Evolutionary conservation across 1,140 invertebrate genomes (phyloP).

Genomic region (Calephelis virginiensis): DNA sequence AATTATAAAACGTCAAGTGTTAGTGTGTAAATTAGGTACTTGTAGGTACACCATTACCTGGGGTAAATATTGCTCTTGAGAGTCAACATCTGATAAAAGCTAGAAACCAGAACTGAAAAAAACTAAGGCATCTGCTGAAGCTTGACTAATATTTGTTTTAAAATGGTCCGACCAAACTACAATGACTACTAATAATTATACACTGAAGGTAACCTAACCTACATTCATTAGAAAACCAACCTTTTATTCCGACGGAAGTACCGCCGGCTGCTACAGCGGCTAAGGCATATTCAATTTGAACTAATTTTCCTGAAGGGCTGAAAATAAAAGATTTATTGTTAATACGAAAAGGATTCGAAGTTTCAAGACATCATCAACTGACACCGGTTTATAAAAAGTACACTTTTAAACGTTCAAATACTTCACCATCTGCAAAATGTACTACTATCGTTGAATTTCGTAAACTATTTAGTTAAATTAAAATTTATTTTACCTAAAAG

Average conservation of each 20-base stretch:
- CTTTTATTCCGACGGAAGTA: constrained; percentile 99
- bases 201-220: constrained; percentile 38
- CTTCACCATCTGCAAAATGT: not conserved
- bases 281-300: constrained; percentile 99
- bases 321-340: constrained; percentile 52
- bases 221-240: constrained; percentile 72
- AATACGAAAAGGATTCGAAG: constrained; percentile 7
- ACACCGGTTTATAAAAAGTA: not conserved
- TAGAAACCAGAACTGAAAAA: too few species aligned
- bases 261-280: constrained; percentile 98
- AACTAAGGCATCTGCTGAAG: too few species aligned
- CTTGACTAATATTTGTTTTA: too few species aligned
- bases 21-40: too few species aligned
- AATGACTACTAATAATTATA: constrained; percentile 18
- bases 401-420: not conserved
- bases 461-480: constrained; percentile 19
- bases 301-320: constrained; percentile 99
- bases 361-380: not conserved
- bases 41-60: too few species aligned
- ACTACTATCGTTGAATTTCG: not conserved
- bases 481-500: constrained; percentile 90
- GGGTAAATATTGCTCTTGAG: too few species aligned
- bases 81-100: too few species aligned
- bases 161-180: not conserved
- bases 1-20: too few species aligned